A percentile compares a stretch with the other conserved stretches of the same genome.
These are phyloP conservation scores for Dryomyza anilis DNA, from an alignment of 2,888 invertebrate genomes.

Conservation along the genomic window DNA sequence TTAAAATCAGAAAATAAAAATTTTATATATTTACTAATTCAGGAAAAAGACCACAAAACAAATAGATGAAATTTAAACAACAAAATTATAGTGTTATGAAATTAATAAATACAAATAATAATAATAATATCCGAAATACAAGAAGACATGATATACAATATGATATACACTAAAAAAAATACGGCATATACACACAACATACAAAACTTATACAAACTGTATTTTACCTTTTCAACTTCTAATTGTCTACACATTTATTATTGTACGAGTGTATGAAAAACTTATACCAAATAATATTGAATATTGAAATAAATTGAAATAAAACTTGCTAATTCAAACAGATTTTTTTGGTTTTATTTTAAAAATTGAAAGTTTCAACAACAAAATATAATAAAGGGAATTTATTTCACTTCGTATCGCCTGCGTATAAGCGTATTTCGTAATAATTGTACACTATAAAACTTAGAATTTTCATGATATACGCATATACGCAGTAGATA, in stretches of 20 bases:
- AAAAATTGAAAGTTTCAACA: background rate
- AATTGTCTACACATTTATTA: conserved; percentile 47
- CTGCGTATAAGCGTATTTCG: no score
- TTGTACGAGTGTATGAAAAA: background rate
- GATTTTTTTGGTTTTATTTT: background rate
- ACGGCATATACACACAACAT: conserved; percentile 14
- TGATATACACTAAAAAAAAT: conserved; percentile 2
- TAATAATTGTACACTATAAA: no score
- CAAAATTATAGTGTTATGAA: conserved; percentile 20
- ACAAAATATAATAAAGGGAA: no score
- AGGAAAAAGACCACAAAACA: conserved; percentile 23
- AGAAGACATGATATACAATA: conserved; percentile 21
- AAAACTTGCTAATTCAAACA: background rate
- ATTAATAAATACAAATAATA: conserved; percentile 11
- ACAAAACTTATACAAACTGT: conserved; percentile 22
- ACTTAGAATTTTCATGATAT: no score
- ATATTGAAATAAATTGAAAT: no score
- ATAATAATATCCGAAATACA: conserved; percentile 16
- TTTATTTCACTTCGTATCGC: no score
- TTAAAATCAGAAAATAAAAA: conserved; percentile 24
- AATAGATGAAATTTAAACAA: conserved; percentile 11
- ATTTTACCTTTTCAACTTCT: conserved; percentile 54
- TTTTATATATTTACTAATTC: conserved; percentile 30
- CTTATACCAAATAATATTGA: background rate
- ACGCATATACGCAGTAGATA: no score